A percentile compares a stretch with the other conserved stretches of the same genome.
These are phyloP conservation scores for Bradypodion pumilum DNA, from an alignment of 2,797 vertebrate species.

Conservation along the genomic window DNA sequence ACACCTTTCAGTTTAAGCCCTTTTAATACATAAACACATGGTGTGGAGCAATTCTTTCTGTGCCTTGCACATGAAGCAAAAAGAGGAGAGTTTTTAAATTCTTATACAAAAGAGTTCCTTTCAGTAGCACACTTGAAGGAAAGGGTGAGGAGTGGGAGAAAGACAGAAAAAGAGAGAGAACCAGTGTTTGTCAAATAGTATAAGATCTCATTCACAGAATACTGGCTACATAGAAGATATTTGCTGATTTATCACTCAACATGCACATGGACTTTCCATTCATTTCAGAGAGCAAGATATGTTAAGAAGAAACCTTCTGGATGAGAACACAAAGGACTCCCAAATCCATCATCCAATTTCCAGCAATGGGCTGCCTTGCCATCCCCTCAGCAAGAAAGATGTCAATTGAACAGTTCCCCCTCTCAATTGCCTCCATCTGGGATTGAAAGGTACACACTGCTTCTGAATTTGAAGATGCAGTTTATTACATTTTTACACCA, in stretches of 20 bases:
- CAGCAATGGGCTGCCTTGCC: too few relatives aligned
- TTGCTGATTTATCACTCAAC: conserved; percentile 27
- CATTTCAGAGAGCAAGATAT: background rate
- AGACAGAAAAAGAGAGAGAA: background rate
- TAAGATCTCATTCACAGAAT: conserved; percentile 33
- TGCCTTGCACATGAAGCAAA: conserved; percentile 43
- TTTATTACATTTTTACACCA: too few relatives aligned
- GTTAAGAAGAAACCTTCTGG: background rate
- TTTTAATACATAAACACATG: conserved; percentile 65
- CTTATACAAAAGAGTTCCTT: conserved; percentile 41
- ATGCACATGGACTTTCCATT: conserved; percentile 16
- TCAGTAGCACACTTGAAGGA: conserved; percentile 38
- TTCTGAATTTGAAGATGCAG: background rate
- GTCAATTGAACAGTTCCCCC: too few relatives aligned
- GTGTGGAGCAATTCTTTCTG: conserved; percentile 67
- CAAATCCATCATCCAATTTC: background rate
- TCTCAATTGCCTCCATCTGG: background rate
- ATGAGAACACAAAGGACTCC: background rate
- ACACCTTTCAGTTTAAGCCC: conserved; percentile 75
- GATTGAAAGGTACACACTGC: background rate
- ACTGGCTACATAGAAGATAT: background rate
- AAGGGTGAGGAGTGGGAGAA: conserved; percentile 20
- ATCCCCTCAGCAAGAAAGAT: too few relatives aligned
- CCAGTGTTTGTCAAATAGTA: conserved; percentile 32
- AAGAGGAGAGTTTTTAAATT: conserved; percentile 59